Base-by-base conservation (phyloP, 2,113 vertebrate genomes). In the Apeltes quadracus region DNA sequence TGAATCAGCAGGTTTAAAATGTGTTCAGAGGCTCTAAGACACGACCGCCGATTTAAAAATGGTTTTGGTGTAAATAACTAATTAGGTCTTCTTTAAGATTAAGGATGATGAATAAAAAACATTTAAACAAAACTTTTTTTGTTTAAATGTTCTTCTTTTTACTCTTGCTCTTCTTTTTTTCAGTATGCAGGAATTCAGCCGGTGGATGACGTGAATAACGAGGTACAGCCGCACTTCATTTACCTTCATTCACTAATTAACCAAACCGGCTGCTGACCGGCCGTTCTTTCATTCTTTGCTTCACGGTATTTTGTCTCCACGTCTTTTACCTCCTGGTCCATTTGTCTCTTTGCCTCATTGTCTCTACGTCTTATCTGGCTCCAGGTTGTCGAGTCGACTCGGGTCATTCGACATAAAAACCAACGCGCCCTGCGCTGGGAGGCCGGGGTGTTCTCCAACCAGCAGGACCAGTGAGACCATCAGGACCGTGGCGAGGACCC, bases 101-200 rank as follows among this genome's bases (percentile, higher is more conserved):
- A 46, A 6, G 18, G 6, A 46, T 20, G 44, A 46, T 46, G 18
- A 20, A 46, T 18, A 23, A 51, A 51, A 51, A 13, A 23, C 4
- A n/a, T 43, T 15, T 5, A 43, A 1, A 43, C 12, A 20, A 46
- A 48, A 51, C 48, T 23, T 34, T 34, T 34, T 34, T 4, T n/a
- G n/a, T n/a, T n/a, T n/a, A n/a, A n/a, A n/a, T n/a, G n/a, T n/a
- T n/a, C n/a, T n/a, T n/a, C n/a, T n/a, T n/a, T n/a, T n/a, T n/a
- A n/a, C n/a, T n/a, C 25, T 3, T 61, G 10, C 7, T 13, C 43
- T 22, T 29, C 9, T 4, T 51, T 18, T n/a, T 14, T 9, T 55
- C 89, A 97, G 96, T 97, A 97, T 0, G 96, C 95, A 34, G 95
- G 95, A 67, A 97, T 97, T 13, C 94, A 94, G 65, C 92, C 90